Evolutionary conservation across 2,113 vertebrate species (phyloP).

Genomic region (Scortum barcoo): DNA sequence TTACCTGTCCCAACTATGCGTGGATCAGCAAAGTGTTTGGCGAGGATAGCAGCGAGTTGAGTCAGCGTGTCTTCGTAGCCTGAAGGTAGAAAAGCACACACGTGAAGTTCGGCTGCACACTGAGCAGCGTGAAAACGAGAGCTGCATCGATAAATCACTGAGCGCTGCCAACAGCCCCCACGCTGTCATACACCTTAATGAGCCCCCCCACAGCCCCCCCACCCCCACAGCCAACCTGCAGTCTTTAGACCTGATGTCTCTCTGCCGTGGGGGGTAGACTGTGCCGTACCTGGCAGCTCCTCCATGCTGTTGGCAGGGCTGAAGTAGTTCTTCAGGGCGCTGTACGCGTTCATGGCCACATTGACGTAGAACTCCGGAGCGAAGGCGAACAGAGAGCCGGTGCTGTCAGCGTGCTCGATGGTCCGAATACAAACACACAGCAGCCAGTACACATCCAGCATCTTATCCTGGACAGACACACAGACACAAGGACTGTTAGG

Average conservation of each 20-base stretch:
- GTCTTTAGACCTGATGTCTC: too few relatives aligned
- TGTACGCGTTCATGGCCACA: slow-evolving; percentile 98
- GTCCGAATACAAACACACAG: slow-evolving; percentile 92
- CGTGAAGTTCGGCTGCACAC: background rate
- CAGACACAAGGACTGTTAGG: background rate
- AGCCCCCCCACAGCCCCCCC: too few relatives aligned
- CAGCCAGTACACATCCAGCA: slow-evolving; percentile 97
- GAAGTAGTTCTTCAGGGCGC: slow-evolving; percentile 98
- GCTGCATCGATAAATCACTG: background rate
- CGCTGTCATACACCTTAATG: too few relatives aligned
- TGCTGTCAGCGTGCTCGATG: slow-evolving; percentile 92
- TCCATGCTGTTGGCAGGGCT: slow-evolving; percentile 96
- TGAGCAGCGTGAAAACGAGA: background rate
- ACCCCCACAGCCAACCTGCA: too few relatives aligned
- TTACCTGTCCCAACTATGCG: slow-evolving; percentile 97
- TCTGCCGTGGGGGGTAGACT: too few relatives aligned
- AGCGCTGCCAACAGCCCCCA: too few relatives aligned
- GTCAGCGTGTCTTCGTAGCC: slow-evolving; percentile 95
- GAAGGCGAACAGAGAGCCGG: slow-evolving; percentile 92
- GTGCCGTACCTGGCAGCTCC: slow-evolving; percentile 90
- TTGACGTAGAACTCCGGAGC: slow-evolving; percentile 97
- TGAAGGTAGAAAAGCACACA: slow-evolving; percentile 58
- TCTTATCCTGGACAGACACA: slow-evolving; percentile 90
- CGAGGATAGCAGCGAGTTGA: slow-evolving; percentile 93
- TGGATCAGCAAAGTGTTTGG: slow-evolving; percentile 96